phyloP scores from a whole-genome alignment of 2,888 invertebrate species.

The Hirtodrosophila alboralis region DNA sequence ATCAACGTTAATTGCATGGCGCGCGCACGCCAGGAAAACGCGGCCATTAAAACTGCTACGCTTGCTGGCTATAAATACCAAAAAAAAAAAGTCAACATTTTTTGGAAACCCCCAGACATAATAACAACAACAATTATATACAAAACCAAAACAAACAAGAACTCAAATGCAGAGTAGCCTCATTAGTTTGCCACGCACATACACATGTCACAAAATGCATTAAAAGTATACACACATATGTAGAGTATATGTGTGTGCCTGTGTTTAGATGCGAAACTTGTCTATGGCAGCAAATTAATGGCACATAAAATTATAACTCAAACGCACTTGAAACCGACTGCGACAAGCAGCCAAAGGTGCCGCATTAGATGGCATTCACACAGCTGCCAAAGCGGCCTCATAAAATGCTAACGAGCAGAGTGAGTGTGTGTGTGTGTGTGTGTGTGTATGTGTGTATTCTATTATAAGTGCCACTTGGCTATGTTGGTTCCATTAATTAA shows the following conservation, averaged over 20 bases:
- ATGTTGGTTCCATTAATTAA: conserved; percentile 66
- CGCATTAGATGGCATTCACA: conserved; percentile 47
- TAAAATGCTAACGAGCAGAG: conserved; percentile 57
- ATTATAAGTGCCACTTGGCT: conserved; percentile 32
- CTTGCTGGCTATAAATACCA: conserved; percentile 53
- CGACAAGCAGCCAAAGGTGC: conserved; percentile 49
- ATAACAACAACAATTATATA: conserved; percentile 20
- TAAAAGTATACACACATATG: conserved; percentile 30
- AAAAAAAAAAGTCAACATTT: conserved; percentile 58
- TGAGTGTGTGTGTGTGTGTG: conserved; percentile 8
- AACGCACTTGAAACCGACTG: conserved; percentile 63
- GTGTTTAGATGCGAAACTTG: conserved; percentile 25
- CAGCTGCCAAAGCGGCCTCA: conserved; percentile 63
- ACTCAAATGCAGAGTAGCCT: conserved; percentile 52
- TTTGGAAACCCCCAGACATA: conserved; percentile 33
- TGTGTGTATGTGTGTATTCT: conserved; percentile 8
- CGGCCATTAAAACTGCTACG: conserved; percentile 57
- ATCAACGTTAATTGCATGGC: conserved; percentile 68
- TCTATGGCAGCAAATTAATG: conserved; percentile 72
- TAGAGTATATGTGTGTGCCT: conserved; percentile 4
- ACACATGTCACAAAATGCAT: conserved; percentile 49
- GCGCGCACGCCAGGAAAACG: conserved; percentile 29
- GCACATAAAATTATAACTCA: conserved; percentile 79
- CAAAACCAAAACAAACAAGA: neutral
- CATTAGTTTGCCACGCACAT: conserved; percentile 55